Percentiles rank a stretch among this genome's conserved stretches.
Conservation (phyloP, 2,888 invertebrate species). For the Spodoptera exigua region DNA sequence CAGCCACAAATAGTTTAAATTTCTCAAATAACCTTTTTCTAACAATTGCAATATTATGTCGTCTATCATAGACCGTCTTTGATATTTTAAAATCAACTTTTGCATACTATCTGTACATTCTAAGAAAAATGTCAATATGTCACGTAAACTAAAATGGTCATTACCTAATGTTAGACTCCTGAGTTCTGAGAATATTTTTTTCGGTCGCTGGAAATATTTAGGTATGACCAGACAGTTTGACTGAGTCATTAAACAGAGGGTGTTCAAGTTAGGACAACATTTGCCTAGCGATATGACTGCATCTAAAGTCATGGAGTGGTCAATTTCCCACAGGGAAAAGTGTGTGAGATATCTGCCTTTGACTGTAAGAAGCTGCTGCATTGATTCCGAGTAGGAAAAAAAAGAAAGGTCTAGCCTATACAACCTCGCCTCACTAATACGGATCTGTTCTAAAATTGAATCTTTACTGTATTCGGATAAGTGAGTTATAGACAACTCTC, state of each 20-base stretch:
- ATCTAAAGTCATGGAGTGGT: constrained; percentile 79
- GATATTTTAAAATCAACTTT: constrained; percentile 81
- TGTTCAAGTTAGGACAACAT: constrained; percentile 80
- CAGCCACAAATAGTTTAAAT: constrained; percentile 79
- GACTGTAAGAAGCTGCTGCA: constrained; percentile 76
- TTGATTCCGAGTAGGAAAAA: constrained; percentile 80
- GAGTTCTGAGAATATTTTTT: constrained; percentile 77
- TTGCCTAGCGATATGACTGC: constrained; percentile 78
- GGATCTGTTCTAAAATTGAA: constrained; percentile 80
- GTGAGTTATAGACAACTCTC: constrained; percentile 83
- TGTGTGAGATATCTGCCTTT: constrained; percentile 84
- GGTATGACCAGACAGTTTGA: constrained; percentile 79
- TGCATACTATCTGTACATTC: constrained; percentile 78
- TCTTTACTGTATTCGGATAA: constrained; percentile 83
- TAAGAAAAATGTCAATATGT: constrained; percentile 79
- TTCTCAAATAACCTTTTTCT: constrained; percentile 76
- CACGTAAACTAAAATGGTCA: constrained; percentile 79
- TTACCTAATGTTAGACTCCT: constrained; percentile 81
- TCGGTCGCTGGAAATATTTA: constrained; percentile 71
- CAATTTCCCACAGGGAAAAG: constrained; percentile 85
- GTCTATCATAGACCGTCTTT: constrained; percentile 80
- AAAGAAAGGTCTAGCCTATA: constrained; percentile 81
- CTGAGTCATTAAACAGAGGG: constrained; percentile 82
- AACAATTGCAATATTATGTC: constrained; percentile 74
- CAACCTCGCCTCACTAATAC: constrained; percentile 76